Evolutionary conservation across 1,140 invertebrate species (phyloP).

Genomic region (Drosophila santomea): DNA sequence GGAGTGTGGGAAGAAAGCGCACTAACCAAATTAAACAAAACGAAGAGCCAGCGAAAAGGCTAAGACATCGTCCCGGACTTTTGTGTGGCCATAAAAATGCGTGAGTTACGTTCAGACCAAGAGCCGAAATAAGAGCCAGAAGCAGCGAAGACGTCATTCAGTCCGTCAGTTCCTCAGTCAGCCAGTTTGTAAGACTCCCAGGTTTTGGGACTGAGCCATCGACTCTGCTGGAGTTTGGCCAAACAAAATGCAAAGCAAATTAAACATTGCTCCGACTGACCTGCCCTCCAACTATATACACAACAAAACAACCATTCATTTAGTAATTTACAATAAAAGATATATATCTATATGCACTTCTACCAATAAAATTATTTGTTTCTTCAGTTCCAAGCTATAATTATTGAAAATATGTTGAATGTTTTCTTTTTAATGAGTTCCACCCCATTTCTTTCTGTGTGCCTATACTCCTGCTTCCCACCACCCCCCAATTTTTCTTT

Average conservation of each 20-base stretch:
- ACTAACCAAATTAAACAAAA: constrained; percentile 39
- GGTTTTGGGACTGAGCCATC: constrained; percentile 17
- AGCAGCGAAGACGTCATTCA: constrained; percentile 42
- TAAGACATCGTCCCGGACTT: constrained; percentile 52
- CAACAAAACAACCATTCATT: neutral
- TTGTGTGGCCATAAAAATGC: constrained; percentile 78
- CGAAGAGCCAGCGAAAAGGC: constrained; percentile 29
- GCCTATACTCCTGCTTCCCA: neutral
- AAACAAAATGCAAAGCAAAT: constrained; percentile 79
- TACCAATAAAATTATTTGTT: too few species aligned
- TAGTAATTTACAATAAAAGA: neutral
- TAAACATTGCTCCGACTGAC: constrained; percentile 58
- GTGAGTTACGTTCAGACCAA: constrained; percentile 63
- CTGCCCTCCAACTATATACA: constrained; percentile 23
- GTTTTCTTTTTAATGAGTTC: too few species aligned
- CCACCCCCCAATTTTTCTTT: constrained; percentile 12
- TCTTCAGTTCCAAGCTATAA: too few species aligned
- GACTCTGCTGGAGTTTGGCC: constrained; percentile 56
- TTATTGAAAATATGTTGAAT: too few species aligned
- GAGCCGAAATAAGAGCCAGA: constrained; percentile 41
- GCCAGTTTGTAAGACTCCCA: constrained; percentile 17
- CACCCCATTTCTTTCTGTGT: constrained; percentile 7
- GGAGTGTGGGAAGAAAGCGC: constrained; percentile 58
- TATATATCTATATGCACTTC: neutral
- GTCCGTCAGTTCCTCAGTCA: constrained; percentile 28